phyloP scores from a whole-genome alignment of 2,113 vertebrate species.

The Esox niger region DNA sequence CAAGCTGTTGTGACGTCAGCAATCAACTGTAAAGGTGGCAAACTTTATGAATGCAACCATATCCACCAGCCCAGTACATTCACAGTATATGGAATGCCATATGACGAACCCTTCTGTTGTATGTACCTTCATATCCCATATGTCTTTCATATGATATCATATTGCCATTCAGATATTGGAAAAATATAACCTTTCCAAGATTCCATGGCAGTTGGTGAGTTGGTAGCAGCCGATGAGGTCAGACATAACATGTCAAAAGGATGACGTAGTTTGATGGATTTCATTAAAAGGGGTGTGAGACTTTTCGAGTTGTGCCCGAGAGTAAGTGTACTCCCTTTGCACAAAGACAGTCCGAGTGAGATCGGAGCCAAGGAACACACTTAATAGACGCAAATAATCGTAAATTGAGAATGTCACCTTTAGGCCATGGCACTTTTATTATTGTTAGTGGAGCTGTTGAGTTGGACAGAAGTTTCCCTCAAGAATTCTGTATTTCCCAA shows the following conservation, averaged over 20 bases:
- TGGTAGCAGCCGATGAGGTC: slow-evolving; percentile 45
- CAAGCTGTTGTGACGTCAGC: too few species aligned
- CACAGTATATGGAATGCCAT: background rate
- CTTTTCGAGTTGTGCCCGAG: slow-evolving; percentile 81
- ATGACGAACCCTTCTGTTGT: background rate
- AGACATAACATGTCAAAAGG: slow-evolving; percentile 66
- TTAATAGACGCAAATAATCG: slow-evolving; percentile 94
- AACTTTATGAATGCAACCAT: background rate
- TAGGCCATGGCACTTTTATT: slow-evolving; percentile 88
- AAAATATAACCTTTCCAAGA: slow-evolving; percentile 10
- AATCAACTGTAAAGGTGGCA: too few species aligned
- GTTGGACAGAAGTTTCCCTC: slow-evolving; percentile 83
- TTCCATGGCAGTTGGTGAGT: slow-evolving; percentile 1
- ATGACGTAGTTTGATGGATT: slow-evolving; percentile 73
- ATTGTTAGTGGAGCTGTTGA: slow-evolving; percentile 88
- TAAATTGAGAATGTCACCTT: slow-evolving; percentile 93
- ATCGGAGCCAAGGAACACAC: slow-evolving; percentile 89
- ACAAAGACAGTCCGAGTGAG: slow-evolving; percentile 82
- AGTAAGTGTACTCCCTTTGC: slow-evolving; percentile 81
- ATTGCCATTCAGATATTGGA: slow-evolving; percentile 16
- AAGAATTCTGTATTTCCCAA: slow-evolving; percentile 80
- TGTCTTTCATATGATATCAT: slow-evolving; percentile 5
- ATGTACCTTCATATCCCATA: background rate
- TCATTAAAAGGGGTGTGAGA: slow-evolving; percentile 71
- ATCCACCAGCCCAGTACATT: background rate